phyloP scores from a whole-genome alignment of 2,888 invertebrate genomes.

The Ophonus ardosiacus region DNA sequence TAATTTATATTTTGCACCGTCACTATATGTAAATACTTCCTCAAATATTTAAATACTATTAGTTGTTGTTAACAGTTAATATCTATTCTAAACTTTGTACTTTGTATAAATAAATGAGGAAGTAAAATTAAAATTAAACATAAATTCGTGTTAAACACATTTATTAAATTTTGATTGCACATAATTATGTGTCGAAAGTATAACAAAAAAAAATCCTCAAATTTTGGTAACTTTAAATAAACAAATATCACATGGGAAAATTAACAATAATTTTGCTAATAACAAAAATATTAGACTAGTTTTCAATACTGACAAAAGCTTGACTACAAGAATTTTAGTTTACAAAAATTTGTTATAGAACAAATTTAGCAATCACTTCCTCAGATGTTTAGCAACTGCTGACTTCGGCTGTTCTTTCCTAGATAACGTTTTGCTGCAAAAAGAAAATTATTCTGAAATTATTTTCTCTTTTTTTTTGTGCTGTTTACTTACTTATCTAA shows the following conservation, averaged over 20 bases:
- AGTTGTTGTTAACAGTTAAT: conserved; percentile 8
- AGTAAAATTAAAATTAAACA: conserved; percentile 8
- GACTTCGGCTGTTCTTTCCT: conserved; percentile 39
- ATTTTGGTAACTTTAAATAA: conserved; percentile 25
- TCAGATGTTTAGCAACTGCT: conserved; percentile 12
- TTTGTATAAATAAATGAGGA: conserved; percentile 34
- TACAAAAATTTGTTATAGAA: conserved; percentile 18
- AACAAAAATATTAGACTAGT: conserved; percentile 45
- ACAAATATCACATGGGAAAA: conserved; percentile 23
- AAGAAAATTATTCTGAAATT: background rate
- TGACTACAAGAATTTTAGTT: conserved; percentile 29
- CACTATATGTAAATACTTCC: conserved; percentile 8
- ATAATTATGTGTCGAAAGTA: conserved; percentile 21
- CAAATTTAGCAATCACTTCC: conserved; percentile 18
- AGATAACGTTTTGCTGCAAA: conserved; percentile 48
- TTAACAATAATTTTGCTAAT: conserved; percentile 28
- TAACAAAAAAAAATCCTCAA: conserved; percentile 18
- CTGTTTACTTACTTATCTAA: conserved; percentile 49
- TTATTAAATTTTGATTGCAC: conserved; percentile 33
- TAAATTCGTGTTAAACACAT: conserved; percentile 11
- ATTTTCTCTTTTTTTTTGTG: background rate
- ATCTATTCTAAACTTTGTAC: conserved; percentile 24
- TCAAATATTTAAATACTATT: conserved; percentile 27
- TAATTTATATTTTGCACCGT: background rate
- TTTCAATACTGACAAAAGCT: conserved; percentile 43